phyloP scores from a whole-genome alignment of 2,113 vertebrate species.

The Marcusenius ussheri region DNA sequence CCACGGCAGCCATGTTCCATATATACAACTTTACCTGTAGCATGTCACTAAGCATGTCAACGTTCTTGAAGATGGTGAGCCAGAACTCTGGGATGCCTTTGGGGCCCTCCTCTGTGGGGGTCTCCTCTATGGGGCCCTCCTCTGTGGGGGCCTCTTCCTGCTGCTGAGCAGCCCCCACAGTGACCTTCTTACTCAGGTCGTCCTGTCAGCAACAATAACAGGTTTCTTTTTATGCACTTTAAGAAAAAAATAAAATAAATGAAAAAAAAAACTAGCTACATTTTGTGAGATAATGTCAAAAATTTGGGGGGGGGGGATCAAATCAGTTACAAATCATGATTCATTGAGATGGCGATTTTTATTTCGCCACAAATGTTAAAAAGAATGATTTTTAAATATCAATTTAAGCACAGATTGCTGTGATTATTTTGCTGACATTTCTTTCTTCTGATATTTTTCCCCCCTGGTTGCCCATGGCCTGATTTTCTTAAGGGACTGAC shows the following conservation, averaged over 20 bases:
- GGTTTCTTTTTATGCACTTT: not conserved
- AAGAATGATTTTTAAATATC: not conserved
- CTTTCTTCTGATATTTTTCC: too few species aligned
- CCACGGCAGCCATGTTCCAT: not conserved
- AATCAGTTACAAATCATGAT: not conserved
- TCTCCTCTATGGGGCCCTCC: conserved; percentile 17
- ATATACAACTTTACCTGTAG: conserved; percentile 68
- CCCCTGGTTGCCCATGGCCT: too few species aligned
- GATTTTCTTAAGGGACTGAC: too few species aligned
- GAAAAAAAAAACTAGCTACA: not conserved
- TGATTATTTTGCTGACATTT: not conserved
- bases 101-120: conserved; percentile 55
- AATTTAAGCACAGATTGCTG: not conserved
- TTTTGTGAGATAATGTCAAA: not conserved
- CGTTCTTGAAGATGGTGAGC: conserved; percentile 93
- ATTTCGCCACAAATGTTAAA: not conserved
- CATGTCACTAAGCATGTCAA: conserved; percentile 92
- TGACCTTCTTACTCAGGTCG: conserved; percentile 77
- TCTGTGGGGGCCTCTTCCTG: conserved; percentile 55
- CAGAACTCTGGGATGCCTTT: conserved; percentile 96
- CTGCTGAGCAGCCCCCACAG: conserved; percentile 64
- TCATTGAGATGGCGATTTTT: not conserved
- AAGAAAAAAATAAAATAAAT: too few species aligned
- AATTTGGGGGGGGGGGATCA: not conserved
- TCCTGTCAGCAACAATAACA: conserved; percentile 54